phyloP scores from a whole-genome alignment of 2,888 invertebrate species.

The Slavum lentiscoides region DNA sequence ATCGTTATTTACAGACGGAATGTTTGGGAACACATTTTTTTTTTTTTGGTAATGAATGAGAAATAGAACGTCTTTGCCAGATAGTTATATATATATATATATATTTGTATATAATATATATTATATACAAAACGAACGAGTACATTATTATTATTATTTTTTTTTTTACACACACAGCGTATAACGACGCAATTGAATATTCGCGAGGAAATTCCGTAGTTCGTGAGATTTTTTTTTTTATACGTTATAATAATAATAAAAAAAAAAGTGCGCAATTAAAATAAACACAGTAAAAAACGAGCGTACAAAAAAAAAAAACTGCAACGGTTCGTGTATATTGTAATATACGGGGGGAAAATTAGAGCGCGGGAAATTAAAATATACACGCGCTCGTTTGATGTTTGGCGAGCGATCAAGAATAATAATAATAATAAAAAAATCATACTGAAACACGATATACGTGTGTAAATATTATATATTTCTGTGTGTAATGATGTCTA shows the following conservation, averaged over 20 bases:
- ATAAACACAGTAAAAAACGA: not conserved
- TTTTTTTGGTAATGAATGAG: slow-evolving; percentile 18
- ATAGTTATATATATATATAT: no score
- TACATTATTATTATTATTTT: no score
- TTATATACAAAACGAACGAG: no score
- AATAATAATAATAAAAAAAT: slow-evolving; percentile 23
- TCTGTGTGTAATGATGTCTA: slow-evolving; percentile 20
- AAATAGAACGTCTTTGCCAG: slow-evolving; percentile 19
- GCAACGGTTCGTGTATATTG: not conserved
- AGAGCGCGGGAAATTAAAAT: slow-evolving; percentile 45
- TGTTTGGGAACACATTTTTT: slow-evolving; percentile 28
- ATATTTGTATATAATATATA: no score
- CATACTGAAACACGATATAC: slow-evolving; percentile 45
- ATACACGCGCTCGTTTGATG: slow-evolving; percentile 38
- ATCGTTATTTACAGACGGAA: not conserved
- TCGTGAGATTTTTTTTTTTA: slow-evolving; percentile 23
- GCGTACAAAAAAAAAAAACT: not conserved
- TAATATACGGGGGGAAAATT: slow-evolving; percentile 1
- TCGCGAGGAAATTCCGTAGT: slow-evolving; percentile 5
- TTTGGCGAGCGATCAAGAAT: slow-evolving; percentile 42
- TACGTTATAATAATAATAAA: not conserved
- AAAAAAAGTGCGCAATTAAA: slow-evolving; percentile 9
- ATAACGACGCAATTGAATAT: slow-evolving; percentile 13
- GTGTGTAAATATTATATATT: slow-evolving; percentile 14
- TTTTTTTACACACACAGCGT: no score